Base-by-base conservation (phyloP, 2,797 vertebrate genomes). In the Eulemur rubriventer region DNA sequence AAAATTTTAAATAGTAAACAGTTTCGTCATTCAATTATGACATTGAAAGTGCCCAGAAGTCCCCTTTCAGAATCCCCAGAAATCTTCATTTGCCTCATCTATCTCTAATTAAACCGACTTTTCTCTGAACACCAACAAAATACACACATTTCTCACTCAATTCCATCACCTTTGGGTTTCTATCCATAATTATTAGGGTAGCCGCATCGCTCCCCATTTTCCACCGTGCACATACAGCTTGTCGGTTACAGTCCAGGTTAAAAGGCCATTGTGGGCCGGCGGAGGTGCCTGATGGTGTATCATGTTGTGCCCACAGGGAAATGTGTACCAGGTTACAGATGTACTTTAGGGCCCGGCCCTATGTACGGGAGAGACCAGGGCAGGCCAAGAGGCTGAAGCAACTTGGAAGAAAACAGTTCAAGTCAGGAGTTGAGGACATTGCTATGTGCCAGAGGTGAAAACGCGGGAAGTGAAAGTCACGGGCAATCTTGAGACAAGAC, bases 1-100 rank as follows among this genome's bases (percentile, higher is more conserved):
- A 65, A 93, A 93, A 89, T 90, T 84, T 61, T 46, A 93, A 83
- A 52, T 89, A 57, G 72, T 12, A 81, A 89, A 86, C n/a, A 86
- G 65, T 87, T 61, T 48, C 18, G 93, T 87, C 93, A 85, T 59
- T 57, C 9, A 35, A 70, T 91, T 81, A 91, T 35, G 33, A 87
- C 43, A 90, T 17, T 43, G 69, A 84, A 89, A 73, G 89, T 69
- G 22, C 95, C 80, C 72, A 52, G 41, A 89, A 94, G 55, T 69
- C 55, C 30, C 82, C 59, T 63, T 89, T 72, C 59, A n/a, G 14
- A 24, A 84, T 89, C 59, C 63, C 87, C 43, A 83, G 93, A 93
- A 95, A 90, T 96, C 95, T 88, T 93, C 85, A 70, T 89, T 89
- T 97, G 80, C 88, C 61, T 92, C 73, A 87, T 81, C 86, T 41